Conservation (phyloP, 2,113 vertebrate genomes). For the Albula glossodonta region DNA sequence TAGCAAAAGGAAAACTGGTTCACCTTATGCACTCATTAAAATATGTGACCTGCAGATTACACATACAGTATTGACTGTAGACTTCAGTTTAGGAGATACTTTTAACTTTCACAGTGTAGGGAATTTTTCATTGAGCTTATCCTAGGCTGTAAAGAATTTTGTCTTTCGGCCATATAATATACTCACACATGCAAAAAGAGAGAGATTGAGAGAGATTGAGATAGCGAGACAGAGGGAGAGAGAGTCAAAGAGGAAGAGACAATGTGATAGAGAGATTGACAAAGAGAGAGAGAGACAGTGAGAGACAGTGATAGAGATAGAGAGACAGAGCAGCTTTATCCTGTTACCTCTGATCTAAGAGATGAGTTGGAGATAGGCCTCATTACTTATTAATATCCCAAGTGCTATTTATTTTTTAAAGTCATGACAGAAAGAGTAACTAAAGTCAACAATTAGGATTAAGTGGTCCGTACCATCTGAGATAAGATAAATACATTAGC, state of each 20-base stretch:
- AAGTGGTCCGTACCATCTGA: neutral
- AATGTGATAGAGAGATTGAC: no score
- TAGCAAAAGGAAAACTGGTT: neutral
- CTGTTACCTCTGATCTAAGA: neutral
- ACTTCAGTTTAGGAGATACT: neutral
- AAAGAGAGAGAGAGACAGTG: no score
- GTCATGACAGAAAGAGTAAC: conserved; percentile 1
- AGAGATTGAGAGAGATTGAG: no score
- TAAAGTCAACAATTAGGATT: neutral
- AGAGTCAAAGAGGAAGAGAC: neutral
- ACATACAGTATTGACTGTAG: neutral
- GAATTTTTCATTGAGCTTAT: no score
- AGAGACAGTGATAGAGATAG: neutral
- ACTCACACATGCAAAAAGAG: no score
- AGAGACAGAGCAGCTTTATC: neutral
- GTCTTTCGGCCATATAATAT: no score
- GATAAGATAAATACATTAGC: conserved; percentile 15
- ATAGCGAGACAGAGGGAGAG: neutral
- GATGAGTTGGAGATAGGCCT: neutral
- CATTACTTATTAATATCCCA: conserved; percentile 14
- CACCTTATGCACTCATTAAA: neutral
- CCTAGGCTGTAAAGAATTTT: no score
- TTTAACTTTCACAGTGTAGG: neutral
- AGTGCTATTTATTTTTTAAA: neutral
- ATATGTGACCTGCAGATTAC: no score